phyloP scores from a whole-genome alignment of 1,140 invertebrate species.

The Mizuhopecten yessoensis region DNA sequence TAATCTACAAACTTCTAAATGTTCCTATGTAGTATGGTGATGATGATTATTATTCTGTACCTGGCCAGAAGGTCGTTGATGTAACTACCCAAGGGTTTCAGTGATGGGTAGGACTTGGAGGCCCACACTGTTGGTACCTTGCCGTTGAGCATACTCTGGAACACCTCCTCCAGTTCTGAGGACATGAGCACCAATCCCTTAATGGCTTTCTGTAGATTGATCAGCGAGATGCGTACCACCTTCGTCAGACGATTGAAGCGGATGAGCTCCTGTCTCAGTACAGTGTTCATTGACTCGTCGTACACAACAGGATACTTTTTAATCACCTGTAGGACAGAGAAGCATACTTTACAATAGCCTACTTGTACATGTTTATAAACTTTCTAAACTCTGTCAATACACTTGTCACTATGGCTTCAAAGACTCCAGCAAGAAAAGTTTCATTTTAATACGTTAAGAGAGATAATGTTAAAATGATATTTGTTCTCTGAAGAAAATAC shows the following conservation, averaged over 20 bases:
- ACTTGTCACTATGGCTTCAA: too few relatives aligned
- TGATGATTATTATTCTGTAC: conserved; percentile 65
- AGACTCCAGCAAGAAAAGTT: too few relatives aligned
- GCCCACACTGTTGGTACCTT: conserved; percentile 90
- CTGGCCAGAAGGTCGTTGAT: conserved; percentile 82
- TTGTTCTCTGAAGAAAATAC: too few relatives aligned
- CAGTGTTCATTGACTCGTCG: conserved; percentile 84
- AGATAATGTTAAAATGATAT: too few relatives aligned
- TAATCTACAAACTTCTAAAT: too few relatives aligned
- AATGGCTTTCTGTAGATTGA: conserved; percentile 83
- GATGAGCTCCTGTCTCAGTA: conserved; percentile 83
- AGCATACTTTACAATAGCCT: background rate
- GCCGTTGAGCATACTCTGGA: conserved; percentile 82
- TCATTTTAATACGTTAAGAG: too few relatives aligned
- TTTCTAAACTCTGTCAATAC: too few relatives aligned
- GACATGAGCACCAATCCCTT: conserved; percentile 84
- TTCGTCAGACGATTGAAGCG: conserved; percentile 81
- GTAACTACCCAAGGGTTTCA: conserved; percentile 83
- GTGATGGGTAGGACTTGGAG: conserved; percentile 83
- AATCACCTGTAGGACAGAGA: conserved; percentile 77
- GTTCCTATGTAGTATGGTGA: background rate
- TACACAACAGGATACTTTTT: conserved; percentile 83
- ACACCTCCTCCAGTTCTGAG: conserved; percentile 82
- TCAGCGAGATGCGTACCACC: conserved; percentile 79
- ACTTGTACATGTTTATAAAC: too few relatives aligned